Percentiles rank a stretch among this genome's conserved stretches.
These are phyloP conservation scores for Trypoxylus dichotomus DNA, from an alignment of 1,140 invertebrate genomes.

Conservation along the genomic window DNA sequence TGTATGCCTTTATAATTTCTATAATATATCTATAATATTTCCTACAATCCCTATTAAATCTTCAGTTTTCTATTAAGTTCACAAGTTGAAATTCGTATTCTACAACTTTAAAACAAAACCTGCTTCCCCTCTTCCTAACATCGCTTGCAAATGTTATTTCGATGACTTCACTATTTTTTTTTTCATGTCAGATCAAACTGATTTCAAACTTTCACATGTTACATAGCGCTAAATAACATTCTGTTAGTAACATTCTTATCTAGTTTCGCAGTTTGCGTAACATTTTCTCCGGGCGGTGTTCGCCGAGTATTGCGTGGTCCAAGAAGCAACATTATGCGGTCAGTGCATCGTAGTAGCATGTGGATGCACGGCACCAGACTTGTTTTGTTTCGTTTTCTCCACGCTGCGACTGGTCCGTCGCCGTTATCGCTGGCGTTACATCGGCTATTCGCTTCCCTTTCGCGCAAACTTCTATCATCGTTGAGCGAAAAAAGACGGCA, in stretches of 20 bases:
- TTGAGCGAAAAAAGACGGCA: not conserved
- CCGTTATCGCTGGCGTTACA: not conserved
- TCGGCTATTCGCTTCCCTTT: not conserved
- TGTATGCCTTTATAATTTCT: too few species aligned
- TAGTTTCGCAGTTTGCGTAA: not conserved
- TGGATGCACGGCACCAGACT: conserved; percentile 18
- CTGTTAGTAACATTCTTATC: not conserved
- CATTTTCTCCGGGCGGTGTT: not conserved
- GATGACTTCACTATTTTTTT: too few species aligned
- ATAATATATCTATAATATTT: too few species aligned
- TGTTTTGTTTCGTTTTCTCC: conserved; percentile 31
- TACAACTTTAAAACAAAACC: too few species aligned
- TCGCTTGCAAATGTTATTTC: too few species aligned
- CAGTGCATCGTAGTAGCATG: conserved; percentile 31
- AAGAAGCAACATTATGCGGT: conserved; percentile 28
- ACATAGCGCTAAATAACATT: not conserved
- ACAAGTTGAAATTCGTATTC: too few species aligned
- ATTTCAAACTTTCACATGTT: not conserved
- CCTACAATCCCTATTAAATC: too few species aligned
- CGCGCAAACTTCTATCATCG: not conserved
- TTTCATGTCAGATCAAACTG: too few species aligned
- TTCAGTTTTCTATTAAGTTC: too few species aligned
- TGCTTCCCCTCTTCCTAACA: too few species aligned
- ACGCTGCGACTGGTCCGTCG: conserved; percentile 11
- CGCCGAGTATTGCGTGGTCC: not conserved